These are phyloP conservation scores for Salvelinus sp. DNA, from an alignment of 2,113 vertebrate genomes.

Conservation along the genomic window DNA sequence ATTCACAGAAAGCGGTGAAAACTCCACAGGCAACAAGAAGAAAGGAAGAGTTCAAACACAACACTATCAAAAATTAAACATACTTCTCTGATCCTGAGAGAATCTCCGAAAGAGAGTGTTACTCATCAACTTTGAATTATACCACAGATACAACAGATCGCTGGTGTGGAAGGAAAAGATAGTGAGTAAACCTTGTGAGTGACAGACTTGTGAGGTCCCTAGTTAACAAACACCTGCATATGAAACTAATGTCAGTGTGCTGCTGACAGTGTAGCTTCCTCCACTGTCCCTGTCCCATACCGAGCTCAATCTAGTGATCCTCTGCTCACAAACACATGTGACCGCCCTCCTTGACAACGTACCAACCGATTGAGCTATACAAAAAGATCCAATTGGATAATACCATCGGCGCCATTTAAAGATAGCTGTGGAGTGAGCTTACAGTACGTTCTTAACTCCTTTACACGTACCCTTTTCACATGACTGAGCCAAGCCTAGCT, in stretches of 20 bases:
- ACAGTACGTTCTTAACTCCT: too few species aligned
- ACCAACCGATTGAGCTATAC: too few species aligned
- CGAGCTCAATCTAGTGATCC: too few species aligned
- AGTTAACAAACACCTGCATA: conserved; percentile 14
- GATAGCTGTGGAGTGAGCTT: too few species aligned
- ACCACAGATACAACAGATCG: conserved; percentile 4
- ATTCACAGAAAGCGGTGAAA: conserved; percentile 2
- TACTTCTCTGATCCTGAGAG: not conserved
- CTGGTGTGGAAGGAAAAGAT: not conserved
- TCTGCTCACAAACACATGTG: too few species aligned
- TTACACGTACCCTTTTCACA: too few species aligned
- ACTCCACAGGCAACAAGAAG: not conserved
- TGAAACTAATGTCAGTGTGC: not conserved
- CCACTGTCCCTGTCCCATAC: too few species aligned
- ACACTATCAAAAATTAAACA: conserved; percentile 15
- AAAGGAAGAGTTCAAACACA: not conserved
- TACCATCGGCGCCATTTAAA: too few species aligned
- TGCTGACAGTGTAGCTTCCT: too few species aligned
- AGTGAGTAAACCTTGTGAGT: conserved; percentile 6
- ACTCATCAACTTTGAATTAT: conserved; percentile 11
- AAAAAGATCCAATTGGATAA: too few species aligned
- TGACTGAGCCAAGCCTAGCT: too few species aligned
- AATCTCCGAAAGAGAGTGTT: not conserved
- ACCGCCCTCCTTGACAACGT: too few species aligned
- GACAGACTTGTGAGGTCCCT: conserved; percentile 3